Conservation (phyloP, 2,113 vertebrate genomes). For the Chaetodon auriga region DNA sequence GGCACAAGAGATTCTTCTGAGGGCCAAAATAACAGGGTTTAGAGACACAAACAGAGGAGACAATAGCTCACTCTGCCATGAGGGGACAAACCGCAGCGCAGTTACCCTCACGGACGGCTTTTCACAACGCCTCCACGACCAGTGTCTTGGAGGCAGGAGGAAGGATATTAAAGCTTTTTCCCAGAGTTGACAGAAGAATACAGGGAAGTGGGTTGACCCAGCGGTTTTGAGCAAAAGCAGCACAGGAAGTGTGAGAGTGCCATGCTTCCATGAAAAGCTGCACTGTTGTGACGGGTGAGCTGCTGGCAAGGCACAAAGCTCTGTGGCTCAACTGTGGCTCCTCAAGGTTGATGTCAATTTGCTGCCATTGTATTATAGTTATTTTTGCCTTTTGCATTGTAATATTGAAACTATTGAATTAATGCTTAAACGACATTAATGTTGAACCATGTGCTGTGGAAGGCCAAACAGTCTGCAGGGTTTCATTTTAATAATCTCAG, state of each 20-base stretch:
- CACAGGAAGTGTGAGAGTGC: slow-evolving; percentile 77
- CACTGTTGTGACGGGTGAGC: slow-evolving; percentile 56
- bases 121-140: slow-evolving; percentile 61
- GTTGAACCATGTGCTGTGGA: neutral
- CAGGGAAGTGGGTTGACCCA: slow-evolving; percentile 81
- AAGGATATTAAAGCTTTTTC: slow-evolving; percentile 83
- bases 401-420: neutral
- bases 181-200: slow-evolving; percentile 84
- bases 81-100: slow-evolving; percentile 31
- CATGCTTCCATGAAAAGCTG: slow-evolving; percentile 66
- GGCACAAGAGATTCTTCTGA: slow-evolving; percentile 30
- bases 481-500: neutral
- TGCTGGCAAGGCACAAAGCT: slow-evolving; percentile 24
- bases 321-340: slow-evolving; percentile 1
- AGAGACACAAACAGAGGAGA: slow-evolving; percentile 72
- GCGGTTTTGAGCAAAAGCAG: slow-evolving; percentile 75
- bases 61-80: slow-evolving; percentile 58
- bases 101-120: slow-evolving; percentile 66
- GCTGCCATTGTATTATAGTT: slow-evolving; percentile 4
- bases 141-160: slow-evolving; percentile 78
- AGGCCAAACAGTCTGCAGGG: neutral
- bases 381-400: neutral
- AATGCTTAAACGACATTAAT: neutral
- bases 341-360: slow-evolving; percentile 36
- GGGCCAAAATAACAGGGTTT: slow-evolving; percentile 47